Conservation (phyloP, 2,888 invertebrate species). For the Thera obeliscata region DNA sequence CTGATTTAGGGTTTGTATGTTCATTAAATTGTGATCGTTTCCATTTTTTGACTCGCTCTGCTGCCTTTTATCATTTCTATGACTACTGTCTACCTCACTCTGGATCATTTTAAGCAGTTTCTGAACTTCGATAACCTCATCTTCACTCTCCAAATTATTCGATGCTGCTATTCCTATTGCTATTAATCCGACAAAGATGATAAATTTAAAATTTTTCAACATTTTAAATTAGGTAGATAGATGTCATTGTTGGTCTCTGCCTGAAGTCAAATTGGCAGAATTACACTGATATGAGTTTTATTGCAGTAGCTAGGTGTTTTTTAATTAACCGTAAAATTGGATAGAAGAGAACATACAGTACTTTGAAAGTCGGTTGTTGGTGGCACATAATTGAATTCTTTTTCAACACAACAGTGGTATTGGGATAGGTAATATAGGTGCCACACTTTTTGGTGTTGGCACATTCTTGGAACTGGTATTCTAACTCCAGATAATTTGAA, state of each 20-base stretch:
- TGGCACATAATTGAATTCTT: too few relatives aligned
- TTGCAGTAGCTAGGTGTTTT: constrained; percentile 15
- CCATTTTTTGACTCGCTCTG: constrained; percentile 9
- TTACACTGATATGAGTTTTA: constrained; percentile 18
- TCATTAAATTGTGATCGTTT: constrained; percentile 16
- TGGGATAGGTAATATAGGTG: too few relatives aligned
- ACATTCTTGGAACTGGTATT: too few relatives aligned
- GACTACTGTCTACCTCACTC: constrained; percentile 2
- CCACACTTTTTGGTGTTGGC: too few relatives aligned
- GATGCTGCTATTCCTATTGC: constrained; percentile 1
- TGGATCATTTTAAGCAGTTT: constrained; percentile 11
- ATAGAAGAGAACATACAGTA: constrained; percentile 8
- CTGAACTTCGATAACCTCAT: constrained; percentile 7
- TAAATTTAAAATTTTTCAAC: constrained; percentile 3
- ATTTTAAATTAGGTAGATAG: constrained; percentile 9
- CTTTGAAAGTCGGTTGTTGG: background rate
- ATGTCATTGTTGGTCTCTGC: constrained; percentile 9
- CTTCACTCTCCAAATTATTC: constrained; percentile 2
- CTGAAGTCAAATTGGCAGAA: constrained; percentile 12
- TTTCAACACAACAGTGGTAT: too few relatives aligned
- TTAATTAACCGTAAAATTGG: constrained; percentile 29
- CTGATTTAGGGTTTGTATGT: constrained; percentile 35
- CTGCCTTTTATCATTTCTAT: constrained; percentile 13
- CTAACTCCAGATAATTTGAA: too few relatives aligned
- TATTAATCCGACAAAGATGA: constrained; percentile 14